These are phyloP conservation scores for Drosophila auraria DNA, from an alignment of 1,140 invertebrate species.

Conservation along the genomic window DNA sequence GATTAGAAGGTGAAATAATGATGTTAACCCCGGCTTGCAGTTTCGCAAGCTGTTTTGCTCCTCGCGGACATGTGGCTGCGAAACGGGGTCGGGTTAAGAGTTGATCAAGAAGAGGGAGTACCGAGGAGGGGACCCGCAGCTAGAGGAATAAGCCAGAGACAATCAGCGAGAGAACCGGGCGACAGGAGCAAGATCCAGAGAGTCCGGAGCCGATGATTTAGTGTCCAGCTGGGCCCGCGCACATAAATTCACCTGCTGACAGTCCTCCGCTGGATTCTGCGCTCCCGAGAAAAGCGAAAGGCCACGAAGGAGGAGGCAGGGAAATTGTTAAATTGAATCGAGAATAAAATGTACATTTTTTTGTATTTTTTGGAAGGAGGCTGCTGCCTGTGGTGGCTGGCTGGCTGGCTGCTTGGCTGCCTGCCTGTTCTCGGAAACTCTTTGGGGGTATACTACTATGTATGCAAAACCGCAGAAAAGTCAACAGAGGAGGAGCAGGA, in stretches of 20 bases:
- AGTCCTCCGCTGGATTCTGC: constrained; percentile 42
- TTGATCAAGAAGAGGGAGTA: constrained; percentile 34
- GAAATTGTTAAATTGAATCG: constrained; percentile 70
- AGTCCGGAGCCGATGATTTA: constrained; percentile 70
- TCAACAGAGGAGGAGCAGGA: constrained; percentile 5
- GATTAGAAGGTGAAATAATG: constrained; percentile 84
- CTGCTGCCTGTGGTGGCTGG: background rate
- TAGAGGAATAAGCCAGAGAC: constrained; percentile 33
- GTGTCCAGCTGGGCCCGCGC: constrained; percentile 73
- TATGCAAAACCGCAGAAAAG: constrained; percentile 22
- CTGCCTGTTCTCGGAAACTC: constrained; percentile 49
- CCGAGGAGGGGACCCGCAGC: constrained; percentile 37
- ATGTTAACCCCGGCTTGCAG: constrained; percentile 69
- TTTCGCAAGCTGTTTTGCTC: constrained; percentile 56
- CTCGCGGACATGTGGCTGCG: constrained; percentile 37
- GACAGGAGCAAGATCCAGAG: constrained; percentile 35
- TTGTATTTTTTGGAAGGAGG: constrained; percentile 30
- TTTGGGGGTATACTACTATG: constrained; percentile 35
- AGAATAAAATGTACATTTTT: constrained; percentile 45
- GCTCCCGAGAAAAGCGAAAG: constrained; percentile 74
- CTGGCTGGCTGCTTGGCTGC: background rate
- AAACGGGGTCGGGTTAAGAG: constrained; percentile 74
- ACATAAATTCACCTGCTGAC: constrained; percentile 84
- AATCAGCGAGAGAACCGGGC: constrained; percentile 35
- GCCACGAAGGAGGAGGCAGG: constrained; percentile 32